A percentile compares a stretch with the other conserved stretches of the same genome.
Evolutionary conservation across 2,113 vertebrate genomes (phyloP).

Genomic region (Parotia lawesii): DNA sequence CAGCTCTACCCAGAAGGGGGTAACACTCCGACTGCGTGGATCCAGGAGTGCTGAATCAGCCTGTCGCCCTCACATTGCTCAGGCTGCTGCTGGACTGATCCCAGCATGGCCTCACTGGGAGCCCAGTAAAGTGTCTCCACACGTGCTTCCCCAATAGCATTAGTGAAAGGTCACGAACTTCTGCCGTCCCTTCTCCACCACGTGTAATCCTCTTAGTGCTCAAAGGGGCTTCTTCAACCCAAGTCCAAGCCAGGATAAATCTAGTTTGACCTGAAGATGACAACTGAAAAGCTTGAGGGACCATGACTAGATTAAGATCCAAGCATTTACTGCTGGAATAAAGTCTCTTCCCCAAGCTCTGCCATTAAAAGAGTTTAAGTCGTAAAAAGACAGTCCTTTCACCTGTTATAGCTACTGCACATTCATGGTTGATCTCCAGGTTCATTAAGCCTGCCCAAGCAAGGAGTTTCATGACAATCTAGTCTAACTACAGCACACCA

Average conservation of each 20-base stretch:
- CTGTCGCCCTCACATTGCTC: neutral
- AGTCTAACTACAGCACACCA: neutral
- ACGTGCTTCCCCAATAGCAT: slow-evolving; percentile 4
- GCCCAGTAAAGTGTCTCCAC: neutral
- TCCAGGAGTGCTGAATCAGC: neutral
- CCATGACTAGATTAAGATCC: neutral
- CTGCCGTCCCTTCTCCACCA: neutral
- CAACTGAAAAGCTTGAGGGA: neutral
- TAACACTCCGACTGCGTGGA: neutral
- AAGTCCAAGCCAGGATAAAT: slow-evolving; percentile 18
- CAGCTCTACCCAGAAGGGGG: neutral
- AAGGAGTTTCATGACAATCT: neutral
- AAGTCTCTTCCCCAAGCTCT: neutral
- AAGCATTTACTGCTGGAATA: neutral
- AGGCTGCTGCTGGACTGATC: neutral
- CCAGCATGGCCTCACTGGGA: accelerated
- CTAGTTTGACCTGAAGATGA: slow-evolving; percentile 36
- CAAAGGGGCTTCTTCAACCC: slow-evolving; percentile 12
- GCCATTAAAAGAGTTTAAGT: neutral
- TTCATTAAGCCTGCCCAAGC: neutral
- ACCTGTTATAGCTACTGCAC: neutral
- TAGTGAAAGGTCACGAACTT: slow-evolving; percentile 4
- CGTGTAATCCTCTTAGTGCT: slow-evolving; percentile 31
- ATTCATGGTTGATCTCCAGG: neutral
- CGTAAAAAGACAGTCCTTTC: neutral